Conservation (phyloP, 2,113 vertebrate genomes). For the Daboia siamensis region DNA sequence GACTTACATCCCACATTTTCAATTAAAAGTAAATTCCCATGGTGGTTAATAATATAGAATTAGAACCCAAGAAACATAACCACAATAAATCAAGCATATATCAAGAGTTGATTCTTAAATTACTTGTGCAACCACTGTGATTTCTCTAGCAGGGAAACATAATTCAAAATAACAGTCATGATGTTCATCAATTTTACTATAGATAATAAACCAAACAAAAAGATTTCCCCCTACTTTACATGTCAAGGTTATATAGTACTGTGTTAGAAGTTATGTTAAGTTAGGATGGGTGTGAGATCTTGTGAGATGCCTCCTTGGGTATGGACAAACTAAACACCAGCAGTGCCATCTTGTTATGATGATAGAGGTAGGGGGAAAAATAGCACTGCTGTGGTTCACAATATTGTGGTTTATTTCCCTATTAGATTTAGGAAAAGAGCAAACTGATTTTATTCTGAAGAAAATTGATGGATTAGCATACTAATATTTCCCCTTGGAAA, state of each 20-base stretch:
- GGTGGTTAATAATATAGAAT: background rate
- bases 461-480: background rate
- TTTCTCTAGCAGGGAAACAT: background rate
- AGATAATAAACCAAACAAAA: background rate
- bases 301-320: background rate
- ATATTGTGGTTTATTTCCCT: background rate
- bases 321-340: background rate
- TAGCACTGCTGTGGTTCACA: background rate
- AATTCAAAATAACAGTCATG: background rate
- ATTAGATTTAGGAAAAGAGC: background rate
- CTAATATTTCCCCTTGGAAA: background rate
- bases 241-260: background rate
- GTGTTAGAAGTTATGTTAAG: background rate
- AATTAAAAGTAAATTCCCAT: background rate
- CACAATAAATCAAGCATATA: background rate
- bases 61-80: background rate
- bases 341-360: background rate
- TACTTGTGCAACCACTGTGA: background rate
- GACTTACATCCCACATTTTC: background rate
- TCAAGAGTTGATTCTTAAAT: background rate
- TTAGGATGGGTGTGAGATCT: background rate
- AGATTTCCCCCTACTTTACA: background rate
- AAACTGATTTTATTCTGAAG: conserved; percentile 8
- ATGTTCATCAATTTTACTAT: background rate
- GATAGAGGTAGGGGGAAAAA: background rate